Evolutionary conservation across 2,797 vertebrate genomes (phyloP).

Genomic region (Capromys pilorides): DNA sequence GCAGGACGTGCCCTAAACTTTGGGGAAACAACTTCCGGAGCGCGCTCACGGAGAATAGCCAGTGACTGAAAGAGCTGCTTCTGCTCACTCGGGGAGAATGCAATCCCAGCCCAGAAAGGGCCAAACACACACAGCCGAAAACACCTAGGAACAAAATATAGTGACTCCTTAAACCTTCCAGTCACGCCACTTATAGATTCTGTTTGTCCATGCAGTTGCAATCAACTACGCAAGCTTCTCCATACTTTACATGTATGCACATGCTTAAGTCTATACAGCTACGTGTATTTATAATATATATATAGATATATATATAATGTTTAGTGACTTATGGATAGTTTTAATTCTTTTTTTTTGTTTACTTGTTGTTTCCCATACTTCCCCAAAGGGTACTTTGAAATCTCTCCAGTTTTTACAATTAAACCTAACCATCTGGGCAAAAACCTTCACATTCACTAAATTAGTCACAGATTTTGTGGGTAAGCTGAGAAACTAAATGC

Average conservation of each 20-base stretch:
- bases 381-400: slow-evolving; percentile 73
- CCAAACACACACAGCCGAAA: background rate
- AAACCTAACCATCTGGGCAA: slow-evolving; percentile 83
- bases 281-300: slow-evolving; percentile 65
- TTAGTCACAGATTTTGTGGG: slow-evolving; percentile 79
- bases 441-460: slow-evolving; percentile 77
- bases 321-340: slow-evolving; percentile 70
- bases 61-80: background rate
- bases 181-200: background rate
- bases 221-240: slow-evolving; percentile 25
- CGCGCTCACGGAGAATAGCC: background rate
- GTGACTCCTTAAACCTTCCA: background rate
- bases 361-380: slow-evolving; percentile 70
- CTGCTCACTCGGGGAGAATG: background rate
- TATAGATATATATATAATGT: slow-evolving; percentile 69
- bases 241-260: background rate
- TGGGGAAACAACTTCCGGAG: slow-evolving; percentile 12
- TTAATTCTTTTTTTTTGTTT: slow-evolving; percentile 71
- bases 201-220: background rate
- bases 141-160: background rate
- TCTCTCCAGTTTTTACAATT: slow-evolving; percentile 76
- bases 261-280: background rate
- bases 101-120: background rate
- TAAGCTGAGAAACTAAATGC: slow-evolving; percentile 82
- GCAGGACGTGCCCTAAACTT: background rate